Base-by-base conservation (phyloP, 2,797 vertebrate genomes). In the Pipistrellus pygmaeus region DNA sequence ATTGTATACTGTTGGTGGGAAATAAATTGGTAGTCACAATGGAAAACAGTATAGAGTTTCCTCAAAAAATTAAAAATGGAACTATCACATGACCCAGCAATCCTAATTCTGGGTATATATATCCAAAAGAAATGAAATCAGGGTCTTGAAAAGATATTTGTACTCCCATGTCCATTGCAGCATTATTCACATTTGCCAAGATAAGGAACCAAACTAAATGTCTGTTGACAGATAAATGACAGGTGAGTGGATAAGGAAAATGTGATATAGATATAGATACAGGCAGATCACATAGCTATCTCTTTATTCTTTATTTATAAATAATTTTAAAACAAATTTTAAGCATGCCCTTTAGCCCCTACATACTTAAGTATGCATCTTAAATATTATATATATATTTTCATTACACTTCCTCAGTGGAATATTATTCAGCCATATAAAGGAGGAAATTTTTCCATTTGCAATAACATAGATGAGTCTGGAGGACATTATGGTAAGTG, bases 221-320 rank as follows among this genome's bases (percentile, higher is more conserved):
- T 69, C 51, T 80, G 13, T 35, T 81, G 38, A 89, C 23, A 10
- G 38, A 35, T 71, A 21, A 78, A 80, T 46, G 35, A 71, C 21
- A 38, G 20, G 41, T 44, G 8, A 38, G 72, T 48, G n/a, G 38
- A 20, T 62, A 72, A 72, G 44, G 35, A 90, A 81, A 72, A 75
- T 48, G 55, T 48, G 15, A 57, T 71, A 27, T 53, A 69, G 11
- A 51, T 51, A 68, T 9, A 48, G 20, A 46, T 72, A 73, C 14
- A 30, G 32, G 27, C 38, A 80, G 25, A 64, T 51, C 23, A 64
- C 4, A 76, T 38, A 88, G n/a, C 32, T 73, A 80, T n/a, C 3
- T 5, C 44, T 30, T 64, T 87, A n/a, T 78, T 76, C 53, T 90
- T 78, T 75, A 91, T 83, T 95, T 84, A 35, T 87, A 71, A 88